phyloP scores from a whole-genome alignment of 2,113 vertebrate species.

The Glaucomys volans region DNA sequence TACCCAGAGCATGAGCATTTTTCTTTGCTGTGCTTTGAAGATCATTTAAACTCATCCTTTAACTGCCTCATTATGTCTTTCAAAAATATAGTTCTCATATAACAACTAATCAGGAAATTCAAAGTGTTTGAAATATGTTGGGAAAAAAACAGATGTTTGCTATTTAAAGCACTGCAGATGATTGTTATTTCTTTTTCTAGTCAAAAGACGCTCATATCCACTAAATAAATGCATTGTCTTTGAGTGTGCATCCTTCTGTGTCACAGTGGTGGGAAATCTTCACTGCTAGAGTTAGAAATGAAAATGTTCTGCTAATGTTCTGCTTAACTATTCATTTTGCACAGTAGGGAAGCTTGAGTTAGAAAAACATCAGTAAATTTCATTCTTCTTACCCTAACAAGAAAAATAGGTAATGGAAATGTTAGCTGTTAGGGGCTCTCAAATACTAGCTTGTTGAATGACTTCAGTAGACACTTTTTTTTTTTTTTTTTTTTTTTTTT shows the following conservation, averaged over 20 bases:
- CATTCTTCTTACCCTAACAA: slow-evolving; percentile 53
- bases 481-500: neutral
- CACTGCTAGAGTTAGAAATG: slow-evolving; percentile 47
- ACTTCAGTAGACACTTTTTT: neutral
- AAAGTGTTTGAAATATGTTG: slow-evolving; percentile 73
- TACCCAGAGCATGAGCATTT: slow-evolving; percentile 47
- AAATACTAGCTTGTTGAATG: slow-evolving; percentile 37
- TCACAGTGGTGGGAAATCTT: slow-evolving; percentile 23
- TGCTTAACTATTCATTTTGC: slow-evolving; percentile 66
- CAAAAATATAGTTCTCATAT: slow-evolving; percentile 67
- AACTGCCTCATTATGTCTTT: slow-evolving; percentile 77
- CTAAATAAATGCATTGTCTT: slow-evolving; percentile 77
- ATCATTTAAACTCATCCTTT: slow-evolving; percentile 74
- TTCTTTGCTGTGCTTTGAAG: slow-evolving; percentile 66
- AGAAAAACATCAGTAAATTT: slow-evolving; percentile 66
- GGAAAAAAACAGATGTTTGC: slow-evolving; percentile 79
- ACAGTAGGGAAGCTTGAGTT: neutral
- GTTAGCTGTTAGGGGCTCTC: neutral
- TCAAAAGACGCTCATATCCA: slow-evolving; percentile 61
- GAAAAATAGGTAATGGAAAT: slow-evolving; percentile 53
- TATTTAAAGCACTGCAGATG: slow-evolving; percentile 80
- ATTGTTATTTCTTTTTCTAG: slow-evolving; percentile 78
- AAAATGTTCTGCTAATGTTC: slow-evolving; percentile 50
- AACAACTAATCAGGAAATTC: slow-evolving; percentile 80
- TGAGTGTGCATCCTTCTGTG: slow-evolving; percentile 55